A percentile compares a stretch with the other conserved stretches of the same genome.
Conservation (phyloP, 2,113 vertebrate genomes). For the Delphinus delphis region DNA sequence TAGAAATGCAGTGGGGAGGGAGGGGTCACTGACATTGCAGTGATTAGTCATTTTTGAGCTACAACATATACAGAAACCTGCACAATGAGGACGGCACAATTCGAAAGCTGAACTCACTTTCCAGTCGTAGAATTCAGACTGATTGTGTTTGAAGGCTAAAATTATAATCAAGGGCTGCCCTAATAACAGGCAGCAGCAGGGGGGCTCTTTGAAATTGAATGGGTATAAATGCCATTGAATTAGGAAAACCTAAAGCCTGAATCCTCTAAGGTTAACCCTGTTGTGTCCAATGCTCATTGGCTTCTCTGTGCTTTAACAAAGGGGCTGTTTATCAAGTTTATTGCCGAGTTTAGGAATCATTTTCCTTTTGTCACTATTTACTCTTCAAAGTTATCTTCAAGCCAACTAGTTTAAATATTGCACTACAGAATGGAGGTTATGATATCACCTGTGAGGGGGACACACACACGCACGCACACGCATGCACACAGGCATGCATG, state of each 20-base stretch:
- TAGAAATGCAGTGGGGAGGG: not conserved
- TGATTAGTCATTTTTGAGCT: constrained; percentile 38
- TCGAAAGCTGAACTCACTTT: constrained; percentile 56
- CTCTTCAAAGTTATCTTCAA: not conserved
- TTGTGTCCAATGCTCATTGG: not conserved
- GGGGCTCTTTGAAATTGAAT: constrained; percentile 43
- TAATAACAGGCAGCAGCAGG: constrained; percentile 38
- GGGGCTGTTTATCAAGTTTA: not conserved
- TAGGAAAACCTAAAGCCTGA: not conserved
- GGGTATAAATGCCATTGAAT: constrained; percentile 27
- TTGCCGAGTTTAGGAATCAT: not conserved
- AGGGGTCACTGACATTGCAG: fast-evolving
- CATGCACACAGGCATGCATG: too few species aligned
- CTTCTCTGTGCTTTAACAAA: not conserved
- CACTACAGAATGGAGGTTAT: not conserved
- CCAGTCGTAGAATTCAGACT: constrained; percentile 28
- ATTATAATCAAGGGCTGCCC: constrained; percentile 66
- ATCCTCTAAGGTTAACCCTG: constrained; percentile 42
- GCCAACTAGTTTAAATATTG: not conserved
- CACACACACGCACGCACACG: fast-evolving
- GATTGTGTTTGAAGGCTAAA: constrained; percentile 72
- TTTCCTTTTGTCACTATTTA: not conserved
- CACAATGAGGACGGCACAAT: not conserved
- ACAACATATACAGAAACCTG: not conserved
- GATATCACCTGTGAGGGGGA: fast-evolving